Evolutionary conservation across 1,140 invertebrate genomes (phyloP), one percentile per base, ranked within the genome.

Genomic region (Thaumatotibia leucotreta): DNA sequence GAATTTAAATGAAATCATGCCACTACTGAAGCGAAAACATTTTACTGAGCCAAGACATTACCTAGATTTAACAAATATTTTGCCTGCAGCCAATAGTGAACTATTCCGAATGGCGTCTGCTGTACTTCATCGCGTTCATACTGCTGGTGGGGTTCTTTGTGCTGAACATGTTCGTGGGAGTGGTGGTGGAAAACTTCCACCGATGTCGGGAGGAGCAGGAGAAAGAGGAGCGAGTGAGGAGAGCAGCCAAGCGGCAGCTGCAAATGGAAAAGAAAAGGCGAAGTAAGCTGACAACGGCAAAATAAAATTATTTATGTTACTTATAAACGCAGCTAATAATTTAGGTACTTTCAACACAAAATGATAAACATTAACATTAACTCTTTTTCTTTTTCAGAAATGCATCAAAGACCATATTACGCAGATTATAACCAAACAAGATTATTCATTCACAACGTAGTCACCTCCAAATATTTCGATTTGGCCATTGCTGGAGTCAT

Each of bases 151-250:
- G 98, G 22, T 99, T 99, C 92, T 99, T 99, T 89, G 99, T 99
- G 0, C 92, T 99, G 10, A 99, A 99, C 93, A 99, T 99, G 99
- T 99, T 99, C 86, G 99, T 99, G 14, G 99, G 99, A 61, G 99
- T 99, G 0, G 99, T 99, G 1, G 99, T 99, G 8, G 99, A 99
- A 91, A 99, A 99, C 92, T 99, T 99, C 87, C 99, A 99, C 83
- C 94, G 99, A 52, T 99, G 99, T 88, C 95, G 99, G 29, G 98
- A 99, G 86, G 98, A 99, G 80, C 98, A 99, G 81, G 99, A 99
- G 84, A 98, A 98, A 84, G 99, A 99, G 87, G 99, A 99, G 84
- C 94, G 98, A 80, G 98, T 99, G 0, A 92, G 97, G 61, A 93
- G 98, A 71, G 97, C 97, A 1, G 97, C 97, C 1, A 99, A 99